Base-by-base conservation (phyloP, 2,888 invertebrate species). In the Pristionchus maxplancki region DNA sequence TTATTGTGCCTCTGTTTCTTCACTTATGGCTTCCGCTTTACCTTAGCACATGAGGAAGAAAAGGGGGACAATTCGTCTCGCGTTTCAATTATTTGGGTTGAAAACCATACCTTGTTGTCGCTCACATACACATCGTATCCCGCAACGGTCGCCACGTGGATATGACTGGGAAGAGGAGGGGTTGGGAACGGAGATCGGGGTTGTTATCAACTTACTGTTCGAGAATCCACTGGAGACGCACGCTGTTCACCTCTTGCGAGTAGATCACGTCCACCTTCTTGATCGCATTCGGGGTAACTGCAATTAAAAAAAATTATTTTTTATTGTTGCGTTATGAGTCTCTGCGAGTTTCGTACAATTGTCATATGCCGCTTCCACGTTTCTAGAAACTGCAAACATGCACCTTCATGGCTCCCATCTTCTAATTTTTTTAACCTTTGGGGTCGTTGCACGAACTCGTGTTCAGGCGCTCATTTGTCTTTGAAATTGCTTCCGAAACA, bases 151-250 rank as follows among this genome's bases (percentile, higher is more conserved):
- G 92, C 91, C 24, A 64, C 81, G 50, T 89, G 88, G 81, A 92
- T 90, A 82, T 92, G 90, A 62, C 92, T 92, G 71, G 53, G 24
- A 58, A 4, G 53, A 24, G 17, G 34, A 81, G 44, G n/a, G 31
- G 20, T 5, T 28, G 15, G 71, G 17, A 37, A 71, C 1, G 37
- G 71, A 71, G 58, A 58, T 58, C 58, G 58, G 11, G 58, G n/a
- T 58, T 58, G 64, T 67, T 31, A 31, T 31, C 28, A 67, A 64
- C 89, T 88, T 82, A 93, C 92, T 91, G 90, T 82, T 94, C 92
- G n/a, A 94, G 90, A 82, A 92, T 93, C 94, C 94, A 94, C 89
- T 94, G 93, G n/a, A 94, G 89, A 37, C 92, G 91, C n/a, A 94
- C 93, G 4, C 92, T 91, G 89, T 92, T 93, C 13, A 92, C 91